These are phyloP conservation scores for Ispidina lecontei DNA, from an alignment of 2,797 vertebrate genomes.

Conservation along the genomic window DNA sequence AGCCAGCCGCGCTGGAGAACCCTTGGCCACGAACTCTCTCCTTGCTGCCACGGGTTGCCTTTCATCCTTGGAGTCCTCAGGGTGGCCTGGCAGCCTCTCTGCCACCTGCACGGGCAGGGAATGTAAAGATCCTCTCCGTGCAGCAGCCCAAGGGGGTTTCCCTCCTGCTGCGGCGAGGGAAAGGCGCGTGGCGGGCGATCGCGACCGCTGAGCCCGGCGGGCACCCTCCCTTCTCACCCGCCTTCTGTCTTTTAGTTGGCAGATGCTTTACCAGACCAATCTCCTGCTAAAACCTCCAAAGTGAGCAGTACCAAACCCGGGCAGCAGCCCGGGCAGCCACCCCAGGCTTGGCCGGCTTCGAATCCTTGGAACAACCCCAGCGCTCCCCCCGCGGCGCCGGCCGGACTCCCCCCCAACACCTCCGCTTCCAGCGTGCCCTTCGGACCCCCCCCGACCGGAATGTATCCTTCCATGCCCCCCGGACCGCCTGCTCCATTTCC, in stretches of 20 bases:
- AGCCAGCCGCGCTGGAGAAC: neutral
- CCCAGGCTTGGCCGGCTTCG: conserved; percentile 77
- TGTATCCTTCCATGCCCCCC: conserved; percentile 82
- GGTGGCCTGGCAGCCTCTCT: neutral
- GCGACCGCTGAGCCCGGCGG: neutral
- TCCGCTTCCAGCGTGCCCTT: conserved; percentile 78
- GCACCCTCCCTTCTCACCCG: neutral
- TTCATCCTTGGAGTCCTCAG: neutral
- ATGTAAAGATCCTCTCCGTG: neutral
- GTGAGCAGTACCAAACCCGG: conserved; percentile 84
- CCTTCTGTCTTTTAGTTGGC: conserved; percentile 82
- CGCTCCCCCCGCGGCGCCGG: conserved; percentile 75
- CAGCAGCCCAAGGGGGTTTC: neutral
- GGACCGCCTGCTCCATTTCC: conserved; percentile 81
- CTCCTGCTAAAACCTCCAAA: conserved; percentile 83
- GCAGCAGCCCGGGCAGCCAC: conserved; percentile 68
- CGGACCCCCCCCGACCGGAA: conserved; percentile 79
- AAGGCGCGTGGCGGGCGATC: neutral
- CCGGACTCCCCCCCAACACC: conserved; percentile 77
- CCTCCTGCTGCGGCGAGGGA: neutral
- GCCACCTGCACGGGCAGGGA: too few relatives aligned
- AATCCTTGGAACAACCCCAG: conserved; percentile 80
- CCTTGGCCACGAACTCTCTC: too few relatives aligned
- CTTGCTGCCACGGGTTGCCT: neutral
- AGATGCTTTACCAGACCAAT: conserved; percentile 90